Conservation (phyloP, 2,888 invertebrate genomes). For the Branchipolynoe longqiensis region DNA sequence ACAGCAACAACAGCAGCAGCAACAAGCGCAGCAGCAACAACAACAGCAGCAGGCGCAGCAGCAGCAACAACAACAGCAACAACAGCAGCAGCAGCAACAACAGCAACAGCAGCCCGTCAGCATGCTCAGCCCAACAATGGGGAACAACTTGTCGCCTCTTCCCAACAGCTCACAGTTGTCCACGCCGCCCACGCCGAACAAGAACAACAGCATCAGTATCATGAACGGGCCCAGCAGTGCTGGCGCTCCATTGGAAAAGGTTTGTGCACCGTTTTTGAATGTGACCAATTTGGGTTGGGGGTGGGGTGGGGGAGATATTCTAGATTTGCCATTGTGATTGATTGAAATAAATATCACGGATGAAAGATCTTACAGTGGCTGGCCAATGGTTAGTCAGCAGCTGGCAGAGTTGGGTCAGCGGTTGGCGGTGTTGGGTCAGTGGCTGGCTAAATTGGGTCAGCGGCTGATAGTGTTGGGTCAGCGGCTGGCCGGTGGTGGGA, state of each 20-base stretch:
- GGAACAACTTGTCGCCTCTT: conserved; percentile 45
- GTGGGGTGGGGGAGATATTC: no score
- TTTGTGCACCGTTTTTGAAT: no score
- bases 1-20: conserved; percentile 49
- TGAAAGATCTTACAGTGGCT: no score
- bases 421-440: no score
- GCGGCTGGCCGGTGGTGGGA: no score
- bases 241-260: conserved; percentile 70
- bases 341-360: no score
- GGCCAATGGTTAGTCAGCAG: no score
- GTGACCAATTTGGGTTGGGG: no score
- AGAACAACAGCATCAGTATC: conserved; percentile 62
- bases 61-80: conserved; percentile 20
- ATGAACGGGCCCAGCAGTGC: conserved; percentile 83
- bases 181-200: conserved; percentile 30
- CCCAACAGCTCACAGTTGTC: conserved; percentile 34
- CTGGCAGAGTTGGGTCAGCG: no score
- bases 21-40: conserved; percentile 35
- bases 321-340: no score
- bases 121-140: conserved; percentile 66
- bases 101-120: conserved; percentile 69
- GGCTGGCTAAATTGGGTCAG: no score
- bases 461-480: no score
- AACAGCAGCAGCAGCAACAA: conserved; percentile 10
- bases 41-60: conserved; percentile 47